Percentiles rank a stretch among this genome's conserved stretches.
phyloP scores from a whole-genome alignment of 35 echinoderm and acorn worm genomes.

The Heliocidaris tuberculata region DNA sequence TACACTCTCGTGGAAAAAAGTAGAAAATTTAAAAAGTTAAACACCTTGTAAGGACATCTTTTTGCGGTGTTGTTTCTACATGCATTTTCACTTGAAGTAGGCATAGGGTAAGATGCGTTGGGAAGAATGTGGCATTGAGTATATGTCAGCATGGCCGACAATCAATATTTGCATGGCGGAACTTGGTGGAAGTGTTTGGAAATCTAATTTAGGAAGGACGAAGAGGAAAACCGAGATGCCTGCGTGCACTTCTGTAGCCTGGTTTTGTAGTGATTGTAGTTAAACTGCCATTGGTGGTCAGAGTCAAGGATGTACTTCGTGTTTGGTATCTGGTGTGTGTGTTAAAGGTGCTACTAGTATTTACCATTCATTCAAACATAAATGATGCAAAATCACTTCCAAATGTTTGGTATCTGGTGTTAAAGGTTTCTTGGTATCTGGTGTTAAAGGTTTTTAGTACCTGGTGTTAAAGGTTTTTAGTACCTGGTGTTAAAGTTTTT shows the following conservation, averaged over 20 bases:
- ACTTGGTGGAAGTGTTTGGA: not conserved
- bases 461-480: too few relatives aligned
- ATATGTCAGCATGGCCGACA: not conserved
- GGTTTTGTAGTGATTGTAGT: not conserved
- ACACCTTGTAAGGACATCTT: not conserved
- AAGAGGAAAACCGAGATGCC: not conserved
- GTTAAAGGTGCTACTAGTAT: not conserved
- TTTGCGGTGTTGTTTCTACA: not conserved
- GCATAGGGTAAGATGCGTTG: not conserved
- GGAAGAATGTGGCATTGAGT: not conserved
- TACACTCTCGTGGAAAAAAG: not conserved
- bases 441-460: too few relatives aligned
- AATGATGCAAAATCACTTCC: not conserved
- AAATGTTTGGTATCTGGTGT: not conserved
- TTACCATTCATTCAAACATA: not conserved
- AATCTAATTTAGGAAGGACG: not conserved
- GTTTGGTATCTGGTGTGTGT: not conserved
- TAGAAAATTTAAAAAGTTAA: not conserved
- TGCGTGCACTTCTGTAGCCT: not conserved
- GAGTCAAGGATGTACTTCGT: not conserved
- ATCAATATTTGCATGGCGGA: constrained; percentile 10
- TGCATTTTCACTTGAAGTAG: not conserved
- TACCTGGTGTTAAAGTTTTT: too few relatives aligned
- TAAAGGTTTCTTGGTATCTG: too few relatives aligned
- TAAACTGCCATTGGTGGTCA: not conserved